A percentile compares a stretch with the other conserved stretches of the same genome.
Conservation (phyloP, 1,140 invertebrate genomes). For the Hycleus phaleratus region DNA sequence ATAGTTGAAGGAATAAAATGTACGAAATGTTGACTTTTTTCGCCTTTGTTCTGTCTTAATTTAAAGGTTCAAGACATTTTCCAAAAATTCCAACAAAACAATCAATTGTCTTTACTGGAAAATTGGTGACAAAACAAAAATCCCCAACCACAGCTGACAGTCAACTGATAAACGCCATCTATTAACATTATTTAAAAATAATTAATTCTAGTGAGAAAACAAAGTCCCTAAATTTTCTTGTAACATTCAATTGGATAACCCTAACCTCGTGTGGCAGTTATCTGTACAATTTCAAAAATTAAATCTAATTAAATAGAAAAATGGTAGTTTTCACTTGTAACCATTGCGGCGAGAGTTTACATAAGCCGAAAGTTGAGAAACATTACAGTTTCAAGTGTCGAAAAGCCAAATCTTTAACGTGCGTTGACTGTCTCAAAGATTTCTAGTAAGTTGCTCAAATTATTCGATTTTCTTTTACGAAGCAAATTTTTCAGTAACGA, state of each 20-base stretch:
- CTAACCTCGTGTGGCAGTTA: too few relatives aligned
- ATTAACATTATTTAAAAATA: neutral
- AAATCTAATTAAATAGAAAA: constrained; percentile 12
- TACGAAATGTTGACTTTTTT: too few relatives aligned
- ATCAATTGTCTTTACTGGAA: neutral
- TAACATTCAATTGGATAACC: too few relatives aligned
- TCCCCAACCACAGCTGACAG: neutral
- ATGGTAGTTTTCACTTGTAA: constrained; percentile 94
- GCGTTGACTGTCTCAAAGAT: constrained; percentile 88
- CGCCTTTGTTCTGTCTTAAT: too few relatives aligned
- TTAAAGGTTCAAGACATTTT: too few relatives aligned
- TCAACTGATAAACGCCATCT: neutral
- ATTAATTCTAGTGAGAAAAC: too few relatives aligned
- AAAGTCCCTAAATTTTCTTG: too few relatives aligned
- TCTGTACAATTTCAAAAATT: neutral
- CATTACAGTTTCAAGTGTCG: constrained; percentile 63
- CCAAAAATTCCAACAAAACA: too few relatives aligned
- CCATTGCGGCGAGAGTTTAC: constrained; percentile 79
- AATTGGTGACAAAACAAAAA: neutral
- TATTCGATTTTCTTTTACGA: constrained; percentile 5
- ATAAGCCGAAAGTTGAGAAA: constrained; percentile 86
- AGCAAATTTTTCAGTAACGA: constrained; percentile 56
- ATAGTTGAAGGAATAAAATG: too few relatives aligned
- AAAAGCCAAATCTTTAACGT: constrained; percentile 56
- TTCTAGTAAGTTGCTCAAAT: constrained; percentile 56